Percentiles rank a stretch among this genome's conserved stretches.
phyloP scores from a whole-genome alignment of 2,113 vertebrate genomes.

The Pelmatolapia mariae region DNA sequence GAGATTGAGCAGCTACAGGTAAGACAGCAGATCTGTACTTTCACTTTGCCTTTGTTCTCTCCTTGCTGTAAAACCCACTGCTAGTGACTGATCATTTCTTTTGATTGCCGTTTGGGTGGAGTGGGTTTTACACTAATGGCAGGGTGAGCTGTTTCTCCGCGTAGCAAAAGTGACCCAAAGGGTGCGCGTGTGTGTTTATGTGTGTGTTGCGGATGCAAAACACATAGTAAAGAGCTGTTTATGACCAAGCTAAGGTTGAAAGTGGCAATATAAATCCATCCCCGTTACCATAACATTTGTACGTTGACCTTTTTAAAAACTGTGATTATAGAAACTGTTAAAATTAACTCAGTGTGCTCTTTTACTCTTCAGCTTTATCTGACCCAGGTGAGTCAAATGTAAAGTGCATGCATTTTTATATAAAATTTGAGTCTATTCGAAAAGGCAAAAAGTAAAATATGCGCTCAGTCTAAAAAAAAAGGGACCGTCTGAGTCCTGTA shows the following conservation, averaged over 20 bases:
- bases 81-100: background rate
- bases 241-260: background rate
- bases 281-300: background rate
- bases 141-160: rapidly evolving
- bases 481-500: background rate
- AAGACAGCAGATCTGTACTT: background rate
- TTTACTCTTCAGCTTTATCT: background rate
- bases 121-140: background rate
- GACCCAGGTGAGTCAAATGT: background rate
- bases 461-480: background rate
- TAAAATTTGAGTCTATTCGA: background rate
- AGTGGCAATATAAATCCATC: background rate
- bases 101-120: background rate
- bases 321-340: background rate
- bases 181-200: background rate
- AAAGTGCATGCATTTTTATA: background rate
- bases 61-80: background rate
- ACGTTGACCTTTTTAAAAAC: background rate
- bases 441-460: background rate
- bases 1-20: background rate
- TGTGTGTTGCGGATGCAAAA: background rate
- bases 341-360: background rate
- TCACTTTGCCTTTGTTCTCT: background rate
- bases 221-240: background rate
- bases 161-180: background rate